Percentiles rank a stretch among this genome's conserved stretches.
Evolutionary conservation across 2,888 invertebrate genomes (phyloP).

Genomic region (Archips crataeganus): DNA sequence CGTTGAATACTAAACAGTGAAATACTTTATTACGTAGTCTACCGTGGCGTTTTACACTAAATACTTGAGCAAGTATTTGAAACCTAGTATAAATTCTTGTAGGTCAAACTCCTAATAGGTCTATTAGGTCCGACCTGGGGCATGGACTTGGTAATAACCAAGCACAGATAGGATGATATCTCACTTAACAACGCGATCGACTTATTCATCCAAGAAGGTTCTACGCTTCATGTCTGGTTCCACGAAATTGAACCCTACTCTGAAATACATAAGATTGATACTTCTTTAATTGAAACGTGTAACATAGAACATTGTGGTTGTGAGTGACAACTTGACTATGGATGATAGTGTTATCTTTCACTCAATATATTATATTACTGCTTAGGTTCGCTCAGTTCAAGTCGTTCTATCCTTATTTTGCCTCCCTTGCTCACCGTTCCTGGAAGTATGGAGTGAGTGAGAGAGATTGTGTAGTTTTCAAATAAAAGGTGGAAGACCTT

Average conservation of each 20-base stretch:
- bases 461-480: background rate
- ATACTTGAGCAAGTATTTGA: background rate
- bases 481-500: background rate
- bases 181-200: background rate
- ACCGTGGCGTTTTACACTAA: background rate
- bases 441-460: background rate
- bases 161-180: conserved; percentile 20
- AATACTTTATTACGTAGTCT: background rate
- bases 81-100: conserved; percentile 16
- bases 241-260: background rate
- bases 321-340: background rate
- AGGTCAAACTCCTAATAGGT: conserved; percentile 16
- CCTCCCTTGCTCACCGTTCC: background rate
- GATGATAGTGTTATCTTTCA: conserved; percentile 7
- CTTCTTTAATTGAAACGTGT: background rate
- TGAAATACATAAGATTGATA: background rate
- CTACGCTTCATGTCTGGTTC: background rate
- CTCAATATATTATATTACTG: conserved; percentile 1
- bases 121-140: conserved; percentile 21
- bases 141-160: conserved; percentile 18
- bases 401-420: background rate
- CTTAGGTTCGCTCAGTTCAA: background rate
- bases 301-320: too few relatives aligned
- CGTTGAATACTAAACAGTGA: too few relatives aligned
- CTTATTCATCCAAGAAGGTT: background rate